Conservation (phyloP, 2,888 invertebrate species). For the Cremastinae sp. region DNA sequence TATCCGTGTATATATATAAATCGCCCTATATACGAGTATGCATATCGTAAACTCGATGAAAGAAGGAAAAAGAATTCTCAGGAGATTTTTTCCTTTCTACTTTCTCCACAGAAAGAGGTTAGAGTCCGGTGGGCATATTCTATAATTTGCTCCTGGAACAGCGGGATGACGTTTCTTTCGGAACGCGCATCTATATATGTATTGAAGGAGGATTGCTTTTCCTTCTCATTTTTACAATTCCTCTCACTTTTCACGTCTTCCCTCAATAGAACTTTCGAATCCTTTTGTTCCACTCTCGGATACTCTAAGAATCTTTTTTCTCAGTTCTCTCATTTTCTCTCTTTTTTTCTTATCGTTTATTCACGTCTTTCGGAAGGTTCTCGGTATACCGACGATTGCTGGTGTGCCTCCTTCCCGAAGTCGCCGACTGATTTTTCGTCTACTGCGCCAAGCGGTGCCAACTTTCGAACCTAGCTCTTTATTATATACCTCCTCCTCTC, state of each 20-base stretch:
- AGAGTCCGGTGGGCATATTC: constrained; percentile 68
- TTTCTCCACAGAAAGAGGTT: constrained; percentile 34
- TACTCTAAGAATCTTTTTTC: constrained; percentile 2
- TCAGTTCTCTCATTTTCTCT: constrained; percentile 4
- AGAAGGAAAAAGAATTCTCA: constrained; percentile 66
- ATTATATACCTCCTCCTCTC: constrained; percentile 15
- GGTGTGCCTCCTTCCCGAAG: constrained; percentile 13
- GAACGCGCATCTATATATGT: constrained; percentile 35
- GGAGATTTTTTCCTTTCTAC: constrained; percentile 27
- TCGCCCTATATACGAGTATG: background rate
- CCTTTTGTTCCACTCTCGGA: constrained; percentile 59
- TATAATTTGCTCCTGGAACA: constrained; percentile 68
- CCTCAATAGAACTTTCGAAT: constrained; percentile 19
- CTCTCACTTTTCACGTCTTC: constrained; percentile 37
- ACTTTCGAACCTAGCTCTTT: constrained; percentile 47
- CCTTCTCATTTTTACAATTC: constrained; percentile 44
- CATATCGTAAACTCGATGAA: constrained; percentile 44
- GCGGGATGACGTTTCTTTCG: constrained; percentile 57
- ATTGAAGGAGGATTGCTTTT: constrained; percentile 8
- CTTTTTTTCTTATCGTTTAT: constrained; percentile 9
- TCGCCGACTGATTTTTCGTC: constrained; percentile 13
- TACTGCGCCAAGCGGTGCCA: constrained; percentile 53
- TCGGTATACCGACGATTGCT: too few relatives aligned
- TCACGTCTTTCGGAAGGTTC: constrained; percentile 33
- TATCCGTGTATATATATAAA: background rate